A percentile compares a stretch with the other conserved stretches of the same genome.
Evolutionary conservation across 2,888 invertebrate species (phyloP).

Genomic region (Stratiomys singularior): DNA sequence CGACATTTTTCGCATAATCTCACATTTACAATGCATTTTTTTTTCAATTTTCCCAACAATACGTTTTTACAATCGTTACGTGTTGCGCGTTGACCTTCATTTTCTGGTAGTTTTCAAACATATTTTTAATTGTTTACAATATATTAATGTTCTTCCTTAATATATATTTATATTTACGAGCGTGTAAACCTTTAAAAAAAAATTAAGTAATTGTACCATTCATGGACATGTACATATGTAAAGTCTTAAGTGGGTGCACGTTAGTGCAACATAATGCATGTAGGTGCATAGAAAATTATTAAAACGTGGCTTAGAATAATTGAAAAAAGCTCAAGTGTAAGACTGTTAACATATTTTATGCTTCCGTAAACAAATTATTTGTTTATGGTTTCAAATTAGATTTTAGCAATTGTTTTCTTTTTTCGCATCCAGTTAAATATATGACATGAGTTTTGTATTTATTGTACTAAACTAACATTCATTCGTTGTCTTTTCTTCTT

Average conservation of each 20-base stretch:
- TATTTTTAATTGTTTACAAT: not conserved
- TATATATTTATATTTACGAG: not conserved
- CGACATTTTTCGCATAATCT: conserved; percentile 2
- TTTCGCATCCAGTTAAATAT: too few species aligned
- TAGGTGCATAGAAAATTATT: too few species aligned
- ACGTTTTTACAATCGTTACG: not conserved
- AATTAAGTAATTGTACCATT: too few species aligned
- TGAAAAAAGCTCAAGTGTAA: not conserved
- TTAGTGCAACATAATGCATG: too few species aligned
- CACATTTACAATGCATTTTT: conserved; percentile 5
- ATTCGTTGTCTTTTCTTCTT: not conserved
- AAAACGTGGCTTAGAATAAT: not conserved
- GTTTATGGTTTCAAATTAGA: conserved; percentile 1
- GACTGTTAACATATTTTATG: not conserved
- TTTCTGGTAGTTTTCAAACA: not conserved
- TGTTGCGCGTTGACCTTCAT: not conserved
- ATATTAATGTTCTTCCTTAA: conserved; percentile 1
- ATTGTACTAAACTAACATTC: too few species aligned
- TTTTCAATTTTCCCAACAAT: conserved; percentile 6
- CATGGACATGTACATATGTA: not conserved
- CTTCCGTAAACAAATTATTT: not conserved
- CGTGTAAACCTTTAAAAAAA: too few species aligned
- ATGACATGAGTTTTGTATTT: not conserved
- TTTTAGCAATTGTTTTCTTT: not conserved
- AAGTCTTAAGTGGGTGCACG: too few species aligned